Evolutionary conservation across 2,888 invertebrate genomes (phyloP), one percentile per base, ranked within the genome.

Genomic region (Trissoscelio sp.): DNA sequence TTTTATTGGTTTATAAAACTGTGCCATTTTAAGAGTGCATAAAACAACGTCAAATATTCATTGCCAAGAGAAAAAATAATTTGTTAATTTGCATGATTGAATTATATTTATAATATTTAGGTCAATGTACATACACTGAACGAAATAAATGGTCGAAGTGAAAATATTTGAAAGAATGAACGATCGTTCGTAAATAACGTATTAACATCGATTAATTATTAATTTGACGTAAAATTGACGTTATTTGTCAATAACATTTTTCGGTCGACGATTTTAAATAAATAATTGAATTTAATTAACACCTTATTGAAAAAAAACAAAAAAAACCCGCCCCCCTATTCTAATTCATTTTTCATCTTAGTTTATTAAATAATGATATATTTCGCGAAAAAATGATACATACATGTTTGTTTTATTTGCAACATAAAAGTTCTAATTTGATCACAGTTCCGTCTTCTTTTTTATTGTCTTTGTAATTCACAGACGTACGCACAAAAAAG

Each of bases 51-150:
- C 16, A 18, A 58, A 58, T 37, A 55, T 55, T 55, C 34, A 37
- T 12, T 0, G 12, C 12, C n/a, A n/a, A 5, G 3, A 6, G 9
- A 12, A 51, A 12, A 28, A 18, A 28, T 12, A 9, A 4, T 3
- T 18, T 18, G 2, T n/a, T n/a, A 11, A 53, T 20, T 57, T 53
- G 31, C 4, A 3, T 34, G 31, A 57, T 34, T 57, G 12, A 53
- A 53, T 9, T 34, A 34, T 34, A 20, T 57, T 34, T 57, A 57
- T 37, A 57, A 57, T 57, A 37, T 57, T 57, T 57, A 37, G 37
- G 37, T 57, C 55, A 34, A 37, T 39, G n/a, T n/a, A n/a, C 7
- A 12, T 39, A 14, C 39, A 39, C 11, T 12, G 51, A 14, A n/a
- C 57, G 5, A 57, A 37, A 57, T 20, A 18, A 34, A 16, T 55